Evolutionary conservation across 2,888 invertebrate species (phyloP).

Genomic region (Beris chalybata): DNA sequence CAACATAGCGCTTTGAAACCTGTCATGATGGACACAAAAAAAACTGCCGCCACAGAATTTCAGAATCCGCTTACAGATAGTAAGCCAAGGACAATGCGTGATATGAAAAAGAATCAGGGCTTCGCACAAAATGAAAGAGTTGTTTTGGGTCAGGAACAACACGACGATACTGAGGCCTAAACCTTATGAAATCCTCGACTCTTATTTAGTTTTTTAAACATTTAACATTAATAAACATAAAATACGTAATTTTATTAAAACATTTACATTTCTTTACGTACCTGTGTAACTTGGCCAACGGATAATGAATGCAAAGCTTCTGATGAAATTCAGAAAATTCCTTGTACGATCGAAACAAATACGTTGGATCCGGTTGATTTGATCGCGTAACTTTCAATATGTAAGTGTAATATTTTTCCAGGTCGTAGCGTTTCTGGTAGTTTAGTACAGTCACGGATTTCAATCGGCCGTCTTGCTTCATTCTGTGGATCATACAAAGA

Average conservation of each 20-base stretch:
- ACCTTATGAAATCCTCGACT: neutral
- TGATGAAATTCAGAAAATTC: constrained; percentile 97
- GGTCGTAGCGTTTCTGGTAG: constrained; percentile 93
- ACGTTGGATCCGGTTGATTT: constrained; percentile 81
- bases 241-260: constrained; percentile 15
- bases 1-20: constrained; percentile 33
- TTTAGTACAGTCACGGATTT: constrained; percentile 81
- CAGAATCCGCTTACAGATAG: constrained; percentile 41
- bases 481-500: constrained; percentile 58
- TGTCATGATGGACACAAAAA: constrained; percentile 26
- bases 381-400: constrained; percentile 81
- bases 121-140: constrained; percentile 14
- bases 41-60: constrained; percentile 37
- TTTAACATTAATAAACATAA: neutral
- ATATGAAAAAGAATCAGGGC: constrained; percentile 40
- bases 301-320: constrained; percentile 89
- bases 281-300: constrained; percentile 88
- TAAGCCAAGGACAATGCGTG: constrained; percentile 43
- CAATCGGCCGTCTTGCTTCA: constrained; percentile 87
- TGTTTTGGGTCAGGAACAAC: constrained; percentile 24
- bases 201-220: neutral
- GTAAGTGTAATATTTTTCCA: constrained; percentile 97
- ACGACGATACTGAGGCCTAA: constrained; percentile 29
- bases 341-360: constrained; percentile 91
- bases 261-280: constrained; percentile 53